A percentile compares a stretch with the other conserved stretches of the same genome.
Evolutionary conservation across 1,140 invertebrate species (phyloP).

Genomic region (Tetramorium parvispinum): DNA sequence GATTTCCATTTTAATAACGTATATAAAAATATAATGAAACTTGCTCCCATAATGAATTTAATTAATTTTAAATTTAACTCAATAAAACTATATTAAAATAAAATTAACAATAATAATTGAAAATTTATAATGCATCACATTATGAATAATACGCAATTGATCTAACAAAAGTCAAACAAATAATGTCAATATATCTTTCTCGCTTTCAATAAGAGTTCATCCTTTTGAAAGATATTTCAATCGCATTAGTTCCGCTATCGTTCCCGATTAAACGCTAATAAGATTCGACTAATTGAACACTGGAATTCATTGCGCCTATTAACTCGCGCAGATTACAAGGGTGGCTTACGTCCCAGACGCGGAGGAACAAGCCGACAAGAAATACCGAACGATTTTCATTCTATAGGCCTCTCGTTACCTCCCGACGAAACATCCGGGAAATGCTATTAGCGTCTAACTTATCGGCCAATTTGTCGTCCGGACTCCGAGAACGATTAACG

Average conservation of each 20-base stretch:
- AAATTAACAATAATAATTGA: background rate
- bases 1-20: slow-evolving; percentile 19
- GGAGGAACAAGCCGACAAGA: background rate
- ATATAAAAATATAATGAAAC: background rate
- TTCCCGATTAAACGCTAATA: slow-evolving; percentile 44
- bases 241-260: slow-evolving; percentile 15
- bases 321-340: slow-evolving; percentile 32
- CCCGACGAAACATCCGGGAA: slow-evolving; percentile 67
- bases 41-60: background rate
- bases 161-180: background rate
- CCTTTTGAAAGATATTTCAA: slow-evolving; percentile 29
- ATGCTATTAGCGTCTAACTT: slow-evolving; percentile 74
- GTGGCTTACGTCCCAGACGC: background rate
- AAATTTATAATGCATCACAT: background rate
- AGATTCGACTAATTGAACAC: slow-evolving; percentile 42
- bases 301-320: slow-evolving; percentile 41
- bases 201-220: background rate
- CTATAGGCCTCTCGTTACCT: slow-evolving; percentile 11
- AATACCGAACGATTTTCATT: slow-evolving; percentile 61
- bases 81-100: background rate
- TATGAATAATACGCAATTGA: background rate
- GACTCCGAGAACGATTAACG: slow-evolving; percentile 66
- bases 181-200: background rate
- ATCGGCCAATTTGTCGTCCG: slow-evolving; percentile 77
- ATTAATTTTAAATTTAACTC: background rate